Evolutionary conservation across 2,888 invertebrate species (phyloP).

Genomic region (Lepetodrilus schrolli): DNA sequence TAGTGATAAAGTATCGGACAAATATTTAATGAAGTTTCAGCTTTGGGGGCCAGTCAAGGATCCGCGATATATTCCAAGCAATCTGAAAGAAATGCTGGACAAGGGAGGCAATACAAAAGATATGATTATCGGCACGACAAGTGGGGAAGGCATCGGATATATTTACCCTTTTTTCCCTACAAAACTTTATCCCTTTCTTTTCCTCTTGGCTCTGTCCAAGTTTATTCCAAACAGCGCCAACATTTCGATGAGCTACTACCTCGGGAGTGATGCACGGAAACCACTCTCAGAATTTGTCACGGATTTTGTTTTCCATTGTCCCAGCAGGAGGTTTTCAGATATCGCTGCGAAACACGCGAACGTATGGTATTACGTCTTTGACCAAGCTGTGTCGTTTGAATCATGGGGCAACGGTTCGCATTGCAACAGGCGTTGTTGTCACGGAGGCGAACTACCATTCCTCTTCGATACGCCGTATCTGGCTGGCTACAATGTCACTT

Average conservation of each 20-base stretch:
- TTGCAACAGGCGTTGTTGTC: constrained; percentile 52
- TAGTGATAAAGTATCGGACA: constrained; percentile 33
- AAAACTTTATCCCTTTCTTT: constrained; percentile 34
- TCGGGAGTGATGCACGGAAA: constrained; percentile 37
- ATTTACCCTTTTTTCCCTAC: constrained; percentile 42
- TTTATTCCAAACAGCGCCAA: neutral
- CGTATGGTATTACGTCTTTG: constrained; percentile 54
- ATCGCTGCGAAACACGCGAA: neutral
- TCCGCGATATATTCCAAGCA: constrained; percentile 40
- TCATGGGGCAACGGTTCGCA: constrained; percentile 41
- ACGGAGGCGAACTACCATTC: constrained; percentile 54
- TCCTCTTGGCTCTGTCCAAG: constrained; percentile 27
- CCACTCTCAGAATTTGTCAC: constrained; percentile 43
- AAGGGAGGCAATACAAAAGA: constrained; percentile 41
- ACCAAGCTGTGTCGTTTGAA: constrained; percentile 43
- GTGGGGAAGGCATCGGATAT: constrained; percentile 47
- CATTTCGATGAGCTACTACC: neutral
- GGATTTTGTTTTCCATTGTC: constrained; percentile 34
- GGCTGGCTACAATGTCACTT: constrained; percentile 37
- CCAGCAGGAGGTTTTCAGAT: neutral
- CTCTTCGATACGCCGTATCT: constrained; percentile 45
- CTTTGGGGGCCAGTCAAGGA: constrained; percentile 58
- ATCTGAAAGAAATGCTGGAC: constrained; percentile 36
- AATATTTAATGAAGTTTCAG: constrained; percentile 48
- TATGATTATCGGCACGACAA: constrained; percentile 52